Conservation (phyloP, 2,888 invertebrate species). For the Caenorhabditis sp. region DNA sequence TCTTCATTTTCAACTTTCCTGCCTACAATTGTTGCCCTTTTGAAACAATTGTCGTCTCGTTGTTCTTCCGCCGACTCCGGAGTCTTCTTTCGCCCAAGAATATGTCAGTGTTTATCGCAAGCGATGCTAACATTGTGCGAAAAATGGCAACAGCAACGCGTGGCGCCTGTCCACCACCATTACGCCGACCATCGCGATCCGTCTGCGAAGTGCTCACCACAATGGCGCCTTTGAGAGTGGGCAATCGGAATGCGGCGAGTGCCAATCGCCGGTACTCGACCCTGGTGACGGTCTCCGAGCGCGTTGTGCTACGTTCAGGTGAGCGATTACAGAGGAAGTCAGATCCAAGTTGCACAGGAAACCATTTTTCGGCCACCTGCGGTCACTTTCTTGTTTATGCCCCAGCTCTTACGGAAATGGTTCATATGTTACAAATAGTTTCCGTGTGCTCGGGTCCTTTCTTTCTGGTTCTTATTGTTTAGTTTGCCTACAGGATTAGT, state of each 20-base stretch:
- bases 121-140: slow-evolving; percentile 61
- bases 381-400: slow-evolving; percentile 22
- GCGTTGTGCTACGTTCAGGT: slow-evolving; percentile 45
- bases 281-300: slow-evolving; percentile 51
- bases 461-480: slow-evolving; percentile 5
- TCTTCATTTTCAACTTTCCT: slow-evolving; percentile 7
- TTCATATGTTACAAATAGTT: slow-evolving; percentile 37
- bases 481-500: slow-evolving; percentile 32
- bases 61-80: slow-evolving; percentile 9
- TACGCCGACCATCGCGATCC: slow-evolving; percentile 58
- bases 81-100: slow-evolving; percentile 5
- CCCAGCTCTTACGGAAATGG: slow-evolving; percentile 4
- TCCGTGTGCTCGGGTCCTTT: background rate
- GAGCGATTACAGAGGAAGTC: slow-evolving; percentile 3
- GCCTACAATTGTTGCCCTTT: slow-evolving; percentile 38
- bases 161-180: slow-evolving; percentile 58
- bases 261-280: slow-evolving; percentile 50
- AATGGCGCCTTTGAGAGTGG: slow-evolving; percentile 54
- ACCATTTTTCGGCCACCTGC: slow-evolving; percentile 17
- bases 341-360: background rate
- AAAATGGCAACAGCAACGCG: slow-evolving; percentile 60
- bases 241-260: slow-evolving; percentile 31
- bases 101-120: slow-evolving; percentile 63
- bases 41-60: slow-evolving; percentile 48
- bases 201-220: slow-evolving; percentile 58